Percentiles rank a stretch among this genome's conserved stretches.
Evolutionary conservation across 2,797 vertebrate genomes (phyloP).

Genomic region (Sciaenops ocellatus): DNA sequence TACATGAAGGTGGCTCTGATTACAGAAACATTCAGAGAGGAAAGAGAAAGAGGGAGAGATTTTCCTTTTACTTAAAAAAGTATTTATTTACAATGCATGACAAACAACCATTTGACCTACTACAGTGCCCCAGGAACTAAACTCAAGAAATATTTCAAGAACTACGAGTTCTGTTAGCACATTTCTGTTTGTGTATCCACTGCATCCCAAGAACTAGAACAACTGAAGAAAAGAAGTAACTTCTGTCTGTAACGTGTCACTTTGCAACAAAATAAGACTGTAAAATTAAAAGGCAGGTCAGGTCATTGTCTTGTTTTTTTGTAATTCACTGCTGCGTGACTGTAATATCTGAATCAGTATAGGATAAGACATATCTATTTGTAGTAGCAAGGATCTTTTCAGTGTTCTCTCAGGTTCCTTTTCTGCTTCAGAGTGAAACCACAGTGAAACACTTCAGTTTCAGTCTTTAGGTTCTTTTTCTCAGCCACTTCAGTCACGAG

Average conservation of each 20-base stretch:
- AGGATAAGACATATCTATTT: not conserved
- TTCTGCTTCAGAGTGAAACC: not conserved
- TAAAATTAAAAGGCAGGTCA: not conserved
- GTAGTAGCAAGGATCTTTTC: not conserved
- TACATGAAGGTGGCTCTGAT: slow-evolving; percentile 95
- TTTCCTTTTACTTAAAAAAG: not conserved
- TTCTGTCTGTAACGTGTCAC: not conserved
- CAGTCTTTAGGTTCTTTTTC: not conserved
- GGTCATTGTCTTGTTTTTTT: not conserved
- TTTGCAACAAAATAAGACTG: not conserved
- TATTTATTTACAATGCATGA: not conserved
- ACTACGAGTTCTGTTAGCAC: not conserved
- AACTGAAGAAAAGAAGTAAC: not conserved
- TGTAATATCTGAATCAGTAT: not conserved
- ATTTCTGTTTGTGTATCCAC: not conserved
- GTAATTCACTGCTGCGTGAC: not conserved
- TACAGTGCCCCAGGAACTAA: not conserved
- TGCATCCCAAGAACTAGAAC: not conserved
- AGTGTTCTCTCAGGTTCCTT: not conserved
- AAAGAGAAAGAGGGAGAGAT: not conserved
- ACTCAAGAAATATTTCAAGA: slow-evolving; percentile 1
- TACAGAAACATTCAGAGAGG: slow-evolving; percentile 44
- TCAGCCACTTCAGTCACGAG: not conserved
- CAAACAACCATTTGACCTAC: slow-evolving; percentile 2
- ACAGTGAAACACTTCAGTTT: not conserved